phyloP scores from a whole-genome alignment of 2,888 invertebrate genomes.

The Drosophila stalkeri region DNA sequence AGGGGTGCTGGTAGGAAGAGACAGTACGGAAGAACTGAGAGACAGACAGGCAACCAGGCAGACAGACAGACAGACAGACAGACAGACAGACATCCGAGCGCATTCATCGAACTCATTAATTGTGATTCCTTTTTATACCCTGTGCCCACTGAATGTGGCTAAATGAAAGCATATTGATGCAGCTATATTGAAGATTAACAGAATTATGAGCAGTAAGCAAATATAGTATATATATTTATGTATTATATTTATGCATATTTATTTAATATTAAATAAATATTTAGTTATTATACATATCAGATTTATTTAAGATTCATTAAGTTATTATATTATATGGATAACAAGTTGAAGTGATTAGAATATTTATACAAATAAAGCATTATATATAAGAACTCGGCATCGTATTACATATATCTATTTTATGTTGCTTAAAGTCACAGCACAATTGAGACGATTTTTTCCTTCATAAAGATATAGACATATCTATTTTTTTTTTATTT shows the following conservation, averaged over 20 bases:
- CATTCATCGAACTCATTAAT: slow-evolving; percentile 81
- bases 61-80: slow-evolving; percentile 31
- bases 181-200: background rate
- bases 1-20: slow-evolving; percentile 3
- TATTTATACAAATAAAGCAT: too few relatives aligned
- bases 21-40: slow-evolving; percentile 14
- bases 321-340: too few relatives aligned
- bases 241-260: background rate
- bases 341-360: too few relatives aligned
- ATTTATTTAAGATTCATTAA: too few relatives aligned
- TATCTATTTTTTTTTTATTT: too few relatives aligned
- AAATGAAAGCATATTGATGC: background rate
- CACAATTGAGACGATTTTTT: too few relatives aligned
- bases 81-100: slow-evolving; percentile 47
- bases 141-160: background rate
- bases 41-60: slow-evolving; percentile 20
- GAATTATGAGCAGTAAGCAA: background rate
- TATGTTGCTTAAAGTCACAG: too few relatives aligned
- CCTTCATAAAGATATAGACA: too few relatives aligned
- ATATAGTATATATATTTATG: background rate
- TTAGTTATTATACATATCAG: too few relatives aligned
- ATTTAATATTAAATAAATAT: too few relatives aligned
- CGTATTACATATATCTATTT: too few relatives aligned
- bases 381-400: too few relatives aligned
- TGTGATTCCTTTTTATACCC: slow-evolving; percentile 69